Evolutionary conservation across 1,140 invertebrate species (phyloP).

Genomic region (Polyergus mexicanus): DNA sequence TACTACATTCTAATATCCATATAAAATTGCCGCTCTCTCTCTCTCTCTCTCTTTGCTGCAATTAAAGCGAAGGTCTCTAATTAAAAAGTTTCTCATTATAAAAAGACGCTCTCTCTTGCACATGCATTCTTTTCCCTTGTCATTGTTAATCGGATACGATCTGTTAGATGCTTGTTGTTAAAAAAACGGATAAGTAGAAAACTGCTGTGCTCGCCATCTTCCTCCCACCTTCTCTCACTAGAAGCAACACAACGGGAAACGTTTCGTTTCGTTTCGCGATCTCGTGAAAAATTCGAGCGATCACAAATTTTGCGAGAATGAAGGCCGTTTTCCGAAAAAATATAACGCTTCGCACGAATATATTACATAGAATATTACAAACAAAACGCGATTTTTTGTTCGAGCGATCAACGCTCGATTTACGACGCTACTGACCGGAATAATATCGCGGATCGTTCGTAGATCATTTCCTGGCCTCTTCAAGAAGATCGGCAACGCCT

Average conservation of each 20-base stretch:
- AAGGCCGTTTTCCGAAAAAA: neutral
- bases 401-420: conserved; percentile 38
- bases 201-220: conserved; percentile 40
- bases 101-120: conserved; percentile 43
- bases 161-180: conserved; percentile 46
- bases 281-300: neutral
- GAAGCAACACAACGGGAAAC: conserved; percentile 34
- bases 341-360: neutral
- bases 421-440: neutral
- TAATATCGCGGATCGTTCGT: neutral
- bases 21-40: neutral
- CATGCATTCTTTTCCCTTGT: conserved; percentile 34
- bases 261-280: conserved; percentile 33
- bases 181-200: conserved; percentile 53
- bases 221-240: conserved; percentile 33
- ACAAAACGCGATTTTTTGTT: neutral
- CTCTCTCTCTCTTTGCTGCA: conserved; percentile 1
- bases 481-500: conserved; percentile 25
- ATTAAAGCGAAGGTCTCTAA: neutral
- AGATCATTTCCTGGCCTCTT: neutral
- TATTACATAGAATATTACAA: neutral
- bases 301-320: neutral
- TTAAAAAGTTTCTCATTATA: conserved; percentile 12
- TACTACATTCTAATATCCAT: neutral
- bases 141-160: conserved; percentile 36